A percentile compares a stretch with the other conserved stretches of the same genome.
These are phyloP conservation scores for Drosophila meridionalis DNA, from an alignment of 2,888 invertebrate species.

Conservation along the genomic window DNA sequence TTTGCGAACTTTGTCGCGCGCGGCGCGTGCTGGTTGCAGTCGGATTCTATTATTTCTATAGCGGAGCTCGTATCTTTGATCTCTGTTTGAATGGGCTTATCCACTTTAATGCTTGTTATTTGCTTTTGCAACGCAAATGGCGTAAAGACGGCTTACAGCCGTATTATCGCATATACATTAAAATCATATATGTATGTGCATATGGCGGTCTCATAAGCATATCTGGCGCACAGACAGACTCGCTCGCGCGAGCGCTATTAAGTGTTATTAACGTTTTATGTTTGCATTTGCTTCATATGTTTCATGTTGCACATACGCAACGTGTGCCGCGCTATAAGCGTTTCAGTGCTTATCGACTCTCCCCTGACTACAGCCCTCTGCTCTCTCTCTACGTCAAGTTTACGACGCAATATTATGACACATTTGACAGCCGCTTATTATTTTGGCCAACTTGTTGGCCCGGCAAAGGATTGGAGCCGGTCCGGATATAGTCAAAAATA, in stretches of 20 bases:
- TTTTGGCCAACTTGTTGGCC: slow-evolving; percentile 21
- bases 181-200: slow-evolving; percentile 18
- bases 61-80: slow-evolving; percentile 3
- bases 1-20: slow-evolving; percentile 42
- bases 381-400: slow-evolving; percentile 1
- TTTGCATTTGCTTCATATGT: slow-evolving; percentile 32
- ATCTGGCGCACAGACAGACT: slow-evolving; percentile 1
- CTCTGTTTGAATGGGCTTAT: slow-evolving; percentile 32
- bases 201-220: not conserved
- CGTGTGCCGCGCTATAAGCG: slow-evolving; percentile 19
- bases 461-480: slow-evolving; percentile 3
- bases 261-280: slow-evolving; percentile 62
- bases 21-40: not conserved
- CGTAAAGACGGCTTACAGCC: not conserved
- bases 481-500: not conserved
- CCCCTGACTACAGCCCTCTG: not conserved
- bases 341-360: not conserved
- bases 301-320: slow-evolving; percentile 49
- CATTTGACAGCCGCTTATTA: slow-evolving; percentile 29
- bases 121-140: slow-evolving; percentile 4
- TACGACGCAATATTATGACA: slow-evolving; percentile 34
- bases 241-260: slow-evolving; percentile 29
- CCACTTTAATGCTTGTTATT: slow-evolving; percentile 34
- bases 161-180: slow-evolving; percentile 2
- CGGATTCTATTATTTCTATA: not conserved